Percentiles rank a stretch among this genome's conserved stretches.
phyloP scores from a whole-genome alignment of 2,888 invertebrate species.

The Acanthoscelides obtectus region DNA sequence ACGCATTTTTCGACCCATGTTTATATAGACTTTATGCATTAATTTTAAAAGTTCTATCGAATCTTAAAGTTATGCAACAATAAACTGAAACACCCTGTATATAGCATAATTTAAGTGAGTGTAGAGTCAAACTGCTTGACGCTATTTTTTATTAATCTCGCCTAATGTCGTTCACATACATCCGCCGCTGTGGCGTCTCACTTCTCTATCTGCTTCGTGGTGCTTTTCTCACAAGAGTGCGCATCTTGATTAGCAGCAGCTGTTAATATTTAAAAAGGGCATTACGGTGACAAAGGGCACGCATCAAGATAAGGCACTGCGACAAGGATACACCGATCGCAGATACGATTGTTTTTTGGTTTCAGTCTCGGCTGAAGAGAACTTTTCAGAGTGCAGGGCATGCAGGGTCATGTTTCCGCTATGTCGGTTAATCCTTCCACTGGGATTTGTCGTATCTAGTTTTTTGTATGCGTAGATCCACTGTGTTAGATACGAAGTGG shows the following conservation, averaged over 20 bases:
- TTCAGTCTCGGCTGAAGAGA: not conserved
- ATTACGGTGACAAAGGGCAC: constrained; percentile 33
- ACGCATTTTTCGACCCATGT: too few relatives aligned
- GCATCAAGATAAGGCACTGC: constrained; percentile 15
- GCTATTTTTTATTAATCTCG: too few relatives aligned
- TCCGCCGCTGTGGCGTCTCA: too few relatives aligned
- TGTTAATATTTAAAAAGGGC: constrained; percentile 38
- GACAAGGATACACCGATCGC: constrained; percentile 15
- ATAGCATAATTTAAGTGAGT: too few relatives aligned
- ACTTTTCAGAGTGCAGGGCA: not conserved
- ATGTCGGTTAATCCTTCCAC: not conserved
- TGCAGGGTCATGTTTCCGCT: not conserved
- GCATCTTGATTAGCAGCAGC: constrained; percentile 28
- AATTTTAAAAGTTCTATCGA: too few relatives aligned
- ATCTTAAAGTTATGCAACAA: too few relatives aligned
- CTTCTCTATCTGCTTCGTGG: not conserved
- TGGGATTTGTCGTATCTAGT: not conserved
- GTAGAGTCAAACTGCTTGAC: too few relatives aligned
- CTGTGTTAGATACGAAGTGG: not conserved
- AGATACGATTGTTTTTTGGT: constrained; percentile 19
- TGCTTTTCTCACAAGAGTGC: constrained; percentile 24
- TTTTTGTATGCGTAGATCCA: not conserved
- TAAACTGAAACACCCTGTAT: too few relatives aligned
- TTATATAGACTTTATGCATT: too few relatives aligned
- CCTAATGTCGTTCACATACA: too few relatives aligned